phyloP scores from a whole-genome alignment of 2,113 vertebrate species.

The Oryzias javanicus region DNA sequence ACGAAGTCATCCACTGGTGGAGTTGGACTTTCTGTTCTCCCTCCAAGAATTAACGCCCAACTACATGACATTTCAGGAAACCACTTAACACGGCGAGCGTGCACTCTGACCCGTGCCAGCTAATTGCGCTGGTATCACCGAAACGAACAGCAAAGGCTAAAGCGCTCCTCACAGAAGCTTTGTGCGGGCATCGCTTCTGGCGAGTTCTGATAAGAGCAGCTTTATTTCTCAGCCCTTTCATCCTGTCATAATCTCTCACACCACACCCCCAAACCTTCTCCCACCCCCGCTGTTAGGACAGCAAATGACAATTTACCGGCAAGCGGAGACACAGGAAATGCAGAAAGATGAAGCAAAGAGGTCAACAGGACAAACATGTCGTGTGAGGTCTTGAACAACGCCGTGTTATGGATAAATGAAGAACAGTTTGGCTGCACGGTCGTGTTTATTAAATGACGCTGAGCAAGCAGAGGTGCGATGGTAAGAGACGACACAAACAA shows the following conservation, averaged over 20 bases:
- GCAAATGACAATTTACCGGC: constrained; percentile 50
- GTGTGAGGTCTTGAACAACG: constrained; percentile 39
- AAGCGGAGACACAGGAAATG: constrained; percentile 26
- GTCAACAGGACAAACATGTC: neutral
- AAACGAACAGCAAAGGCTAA: constrained; percentile 67
- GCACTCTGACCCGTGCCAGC: constrained; percentile 65
- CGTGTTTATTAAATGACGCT: constrained; percentile 41
- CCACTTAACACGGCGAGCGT: constrained; percentile 49
- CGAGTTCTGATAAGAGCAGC: constrained; percentile 71
- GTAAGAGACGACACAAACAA: constrained; percentile 43
- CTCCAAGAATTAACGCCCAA: constrained; percentile 9
- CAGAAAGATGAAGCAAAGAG: constrained; percentile 27
- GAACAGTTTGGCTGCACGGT: constrained; percentile 17
- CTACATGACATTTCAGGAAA: constrained; percentile 53
- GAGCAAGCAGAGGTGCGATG: constrained; percentile 46
- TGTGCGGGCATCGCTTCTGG: constrained; percentile 66
- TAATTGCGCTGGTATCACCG: constrained; percentile 74
- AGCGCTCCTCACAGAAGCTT: constrained; percentile 67
- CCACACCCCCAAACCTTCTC: neutral
- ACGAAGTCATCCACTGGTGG: constrained; percentile 30
- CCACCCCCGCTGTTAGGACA: constrained; percentile 13
- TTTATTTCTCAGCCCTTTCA: constrained; percentile 67
- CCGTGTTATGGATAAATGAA: constrained; percentile 62
- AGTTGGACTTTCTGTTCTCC: constrained; percentile 6
- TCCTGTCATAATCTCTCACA: constrained; percentile 59